phyloP scores from a whole-genome alignment of 92 coral and sea anemone genomes.

The Epizoanthus ramosus region DNA sequence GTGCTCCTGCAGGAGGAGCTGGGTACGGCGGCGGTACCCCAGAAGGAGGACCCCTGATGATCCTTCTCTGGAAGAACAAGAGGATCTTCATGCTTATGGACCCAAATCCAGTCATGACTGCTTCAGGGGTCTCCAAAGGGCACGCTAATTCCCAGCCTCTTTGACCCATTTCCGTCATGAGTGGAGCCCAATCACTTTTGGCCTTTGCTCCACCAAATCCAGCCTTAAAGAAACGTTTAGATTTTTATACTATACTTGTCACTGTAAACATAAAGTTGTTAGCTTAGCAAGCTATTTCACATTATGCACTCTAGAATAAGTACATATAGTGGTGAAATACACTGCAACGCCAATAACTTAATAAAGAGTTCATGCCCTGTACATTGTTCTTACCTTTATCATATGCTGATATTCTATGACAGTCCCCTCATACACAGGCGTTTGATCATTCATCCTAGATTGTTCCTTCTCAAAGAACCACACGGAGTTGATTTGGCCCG shows the following conservation, averaged over 20 bases:
- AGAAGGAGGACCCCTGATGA: slow-evolving; percentile 38
- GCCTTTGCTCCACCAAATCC: slow-evolving; percentile 65
- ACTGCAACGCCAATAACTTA: no score
- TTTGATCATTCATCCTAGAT: slow-evolving; percentile 55
- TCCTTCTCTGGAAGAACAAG: slow-evolving; percentile 73
- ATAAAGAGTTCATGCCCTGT: neutral
- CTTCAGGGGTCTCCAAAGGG: slow-evolving; percentile 73
- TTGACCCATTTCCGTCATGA: slow-evolving; percentile 69
- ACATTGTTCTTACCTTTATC: slow-evolving; percentile 45
- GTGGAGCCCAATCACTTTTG: slow-evolving; percentile 76
- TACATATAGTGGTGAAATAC: no score
- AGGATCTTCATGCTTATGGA: slow-evolving; percentile 55
- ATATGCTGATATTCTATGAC: slow-evolving; percentile 62
- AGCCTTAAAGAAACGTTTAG: slow-evolving; percentile 3
- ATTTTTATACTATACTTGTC: neutral
- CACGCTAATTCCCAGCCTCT: slow-evolving; percentile 88
- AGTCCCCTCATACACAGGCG: slow-evolving; percentile 67
- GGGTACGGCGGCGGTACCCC: slow-evolving; percentile 46
- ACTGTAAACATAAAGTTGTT: no score
- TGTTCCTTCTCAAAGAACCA: slow-evolving; percentile 85
- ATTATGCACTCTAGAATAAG: no score
- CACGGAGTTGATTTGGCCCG: slow-evolving; percentile 66
- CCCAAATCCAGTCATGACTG: slow-evolving; percentile 51
- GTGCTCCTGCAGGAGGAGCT: slow-evolving; percentile 6
- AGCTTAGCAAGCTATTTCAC: no score